Evolutionary conservation across 2,888 invertebrate species (phyloP).

Genomic region (Sturmia bella): DNA sequence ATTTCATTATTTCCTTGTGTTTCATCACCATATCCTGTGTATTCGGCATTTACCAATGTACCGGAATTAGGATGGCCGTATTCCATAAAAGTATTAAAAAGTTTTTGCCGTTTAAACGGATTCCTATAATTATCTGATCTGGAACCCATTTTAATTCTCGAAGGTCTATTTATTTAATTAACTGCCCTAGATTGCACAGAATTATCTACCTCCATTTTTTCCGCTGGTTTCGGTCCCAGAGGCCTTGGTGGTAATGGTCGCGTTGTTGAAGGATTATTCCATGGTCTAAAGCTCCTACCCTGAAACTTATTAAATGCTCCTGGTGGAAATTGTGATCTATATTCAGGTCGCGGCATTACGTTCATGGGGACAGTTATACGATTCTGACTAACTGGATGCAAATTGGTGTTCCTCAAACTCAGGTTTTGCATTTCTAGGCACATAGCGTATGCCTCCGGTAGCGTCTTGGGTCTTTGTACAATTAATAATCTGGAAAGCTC

Average conservation of each 20-base stretch:
- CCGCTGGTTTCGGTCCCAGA: neutral
- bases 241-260: conserved; percentile 16
- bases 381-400: neutral
- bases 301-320: neutral
- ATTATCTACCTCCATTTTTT: conserved; percentile 17
- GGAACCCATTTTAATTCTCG: neutral
- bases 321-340: neutral
- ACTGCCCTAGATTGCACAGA: neutral
- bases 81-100: neutral
- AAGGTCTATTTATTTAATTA: neutral
- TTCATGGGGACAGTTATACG: neutral
- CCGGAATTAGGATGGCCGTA: neutral
- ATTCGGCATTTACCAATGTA: neutral
- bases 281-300: neutral
- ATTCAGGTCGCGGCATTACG: neutral
- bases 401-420: neutral
- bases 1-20: too few relatives aligned
- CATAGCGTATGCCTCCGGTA: conserved; percentile 10
- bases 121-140: conserved; percentile 3
- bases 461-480: neutral
- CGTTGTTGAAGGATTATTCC: neutral
- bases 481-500: neutral
- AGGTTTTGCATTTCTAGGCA: conserved; percentile 11
- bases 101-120: neutral
- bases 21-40: neutral